Evolutionary conservation across 2,797 vertebrate genomes (phyloP), one percentile per base, ranked within the genome.

Genomic region (Pyrocephalus nanus): DNA sequence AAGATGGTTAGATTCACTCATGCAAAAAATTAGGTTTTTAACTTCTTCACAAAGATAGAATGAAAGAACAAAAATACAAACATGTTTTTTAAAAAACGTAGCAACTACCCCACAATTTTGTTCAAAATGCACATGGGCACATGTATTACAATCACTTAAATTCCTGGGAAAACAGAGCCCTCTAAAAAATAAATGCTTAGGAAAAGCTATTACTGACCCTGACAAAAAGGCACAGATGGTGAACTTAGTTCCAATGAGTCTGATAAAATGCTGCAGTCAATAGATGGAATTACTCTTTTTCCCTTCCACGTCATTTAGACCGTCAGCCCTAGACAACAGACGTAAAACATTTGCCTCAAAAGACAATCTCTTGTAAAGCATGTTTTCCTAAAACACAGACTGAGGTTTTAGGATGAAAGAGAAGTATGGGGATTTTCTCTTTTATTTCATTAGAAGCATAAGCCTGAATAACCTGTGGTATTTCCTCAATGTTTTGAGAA

Each of bases 241-340:
- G 40, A 89, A 86, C 58, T 83, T 51, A 54, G 57, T 74, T 78
- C 47, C 75, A 95, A 0, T 3, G 32, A 77, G 61, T 66, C 75
- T 86, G 76, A 75, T 53, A 78, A 94, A 95, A 93, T 6, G 55
- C 76, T 73, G 64, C 43, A 60, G 69, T 66, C 79, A 43, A 62
- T 45, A 88, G 54, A 88, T 57, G 62, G 62, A 95, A 96, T 93
- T 91, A 92, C 6, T 83, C 27, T 71, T 92, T 89, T 70, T 62
- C 79, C 75, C 72, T 91, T 66, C 70, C 82, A 78, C 0, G 0
- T 88, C 23, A 72, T 57, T 72, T 55, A 73, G 62, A n/a, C 18
- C 3, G 0, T 65, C 69, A 93, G 72, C 50, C 69, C 11, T 15
- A 55, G 47, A 87, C 0, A 5, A 90, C 18, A 79, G 81, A 83